Evolutionary conservation across 2,113 vertebrate genomes (phyloP).

Genomic region (Macrotus californicus): DNA sequence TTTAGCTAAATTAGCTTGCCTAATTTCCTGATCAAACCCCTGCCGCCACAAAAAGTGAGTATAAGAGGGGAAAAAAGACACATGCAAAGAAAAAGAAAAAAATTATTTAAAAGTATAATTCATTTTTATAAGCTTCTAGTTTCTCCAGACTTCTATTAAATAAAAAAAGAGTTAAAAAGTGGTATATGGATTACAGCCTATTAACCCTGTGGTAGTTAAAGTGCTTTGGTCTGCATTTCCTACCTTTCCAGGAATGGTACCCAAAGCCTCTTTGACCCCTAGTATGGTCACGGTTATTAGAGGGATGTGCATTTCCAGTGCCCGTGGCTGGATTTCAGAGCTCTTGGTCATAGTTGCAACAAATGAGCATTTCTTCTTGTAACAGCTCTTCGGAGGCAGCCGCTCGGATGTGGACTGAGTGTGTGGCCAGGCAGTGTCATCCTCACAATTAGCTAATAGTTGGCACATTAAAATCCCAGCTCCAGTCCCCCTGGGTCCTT

Average conservation of each 20-base stretch:
- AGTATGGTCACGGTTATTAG: background rate
- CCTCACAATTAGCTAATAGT: constrained; percentile 46
- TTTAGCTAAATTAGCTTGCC: constrained; percentile 1
- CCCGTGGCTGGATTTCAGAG: background rate
- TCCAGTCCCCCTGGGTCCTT: background rate
- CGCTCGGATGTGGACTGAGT: background rate
- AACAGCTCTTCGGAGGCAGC: constrained; percentile 19
- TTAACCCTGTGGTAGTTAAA: background rate
- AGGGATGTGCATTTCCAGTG: background rate
- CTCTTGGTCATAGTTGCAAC: background rate
- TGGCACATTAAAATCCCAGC: background rate
- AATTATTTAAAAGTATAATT: background rate
- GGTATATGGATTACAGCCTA: background rate
- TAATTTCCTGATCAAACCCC: background rate
- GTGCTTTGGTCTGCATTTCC: background rate
- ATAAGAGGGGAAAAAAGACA: background rate
- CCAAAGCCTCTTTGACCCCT: background rate
- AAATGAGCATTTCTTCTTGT: constrained; percentile 12
- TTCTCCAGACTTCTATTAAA: background rate
- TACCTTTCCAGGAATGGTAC: background rate
- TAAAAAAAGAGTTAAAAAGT: background rate
- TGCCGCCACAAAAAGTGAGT: background rate
- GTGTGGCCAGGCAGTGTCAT: constrained; percentile 1
- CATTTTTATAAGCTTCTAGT: background rate
- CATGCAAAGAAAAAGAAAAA: background rate